Conservation (phyloP, 92 coral and sea anemone genomes). For the Heliopora coerulea region DNA sequence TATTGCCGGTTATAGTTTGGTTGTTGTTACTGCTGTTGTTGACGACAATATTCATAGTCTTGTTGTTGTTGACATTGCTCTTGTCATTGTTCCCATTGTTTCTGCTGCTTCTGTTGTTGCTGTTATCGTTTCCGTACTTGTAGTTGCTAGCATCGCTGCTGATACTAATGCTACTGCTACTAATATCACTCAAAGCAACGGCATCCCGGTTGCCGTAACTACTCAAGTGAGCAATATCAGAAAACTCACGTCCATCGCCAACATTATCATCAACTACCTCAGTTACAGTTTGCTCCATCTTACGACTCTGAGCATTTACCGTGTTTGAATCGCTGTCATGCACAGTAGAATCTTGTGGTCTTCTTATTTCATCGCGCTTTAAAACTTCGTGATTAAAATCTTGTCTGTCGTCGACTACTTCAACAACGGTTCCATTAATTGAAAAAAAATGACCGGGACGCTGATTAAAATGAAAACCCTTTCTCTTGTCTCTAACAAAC, state of each 20-base stretch:
- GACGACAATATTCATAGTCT: background rate
- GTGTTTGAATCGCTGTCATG: too few species aligned
- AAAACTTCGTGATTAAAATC: background rate
- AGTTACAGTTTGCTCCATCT: constrained; percentile 8
- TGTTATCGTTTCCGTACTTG: background rate
- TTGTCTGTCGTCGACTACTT: background rate
- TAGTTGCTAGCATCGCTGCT: background rate
- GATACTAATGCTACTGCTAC: background rate
- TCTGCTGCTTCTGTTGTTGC: background rate
- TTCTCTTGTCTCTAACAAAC: background rate
- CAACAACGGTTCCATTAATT: background rate
- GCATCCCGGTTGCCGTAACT: too few species aligned
- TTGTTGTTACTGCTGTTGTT: background rate
- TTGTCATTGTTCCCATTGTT: background rate
- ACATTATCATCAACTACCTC: constrained; percentile 21
- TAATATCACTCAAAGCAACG: too few species aligned
- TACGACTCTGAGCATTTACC: background rate
- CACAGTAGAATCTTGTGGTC: background rate
- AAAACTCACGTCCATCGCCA: too few species aligned
- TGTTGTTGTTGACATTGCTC: background rate
- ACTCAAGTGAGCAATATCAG: too few species aligned
- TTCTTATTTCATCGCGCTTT: constrained; percentile 22
- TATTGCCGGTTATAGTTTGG: background rate
- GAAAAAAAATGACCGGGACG: background rate
- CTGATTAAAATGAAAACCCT: background rate